A percentile compares a stretch with the other conserved stretches of the same genome.
These are phyloP conservation scores for Xiphydria camelus DNA, from an alignment of 2,888 invertebrate species.

Conservation along the genomic window DNA sequence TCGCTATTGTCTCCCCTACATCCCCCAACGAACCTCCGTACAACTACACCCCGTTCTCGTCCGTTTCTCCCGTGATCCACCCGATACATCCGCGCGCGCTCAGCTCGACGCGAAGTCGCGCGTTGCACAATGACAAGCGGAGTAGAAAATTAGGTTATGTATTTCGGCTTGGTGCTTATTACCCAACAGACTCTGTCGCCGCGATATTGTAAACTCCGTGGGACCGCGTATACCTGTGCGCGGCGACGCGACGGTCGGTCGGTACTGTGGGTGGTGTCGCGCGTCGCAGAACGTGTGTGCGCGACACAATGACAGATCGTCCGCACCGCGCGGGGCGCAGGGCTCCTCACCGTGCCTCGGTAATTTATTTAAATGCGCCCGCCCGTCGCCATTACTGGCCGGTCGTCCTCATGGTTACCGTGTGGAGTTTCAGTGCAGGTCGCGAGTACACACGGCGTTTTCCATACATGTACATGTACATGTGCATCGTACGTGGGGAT, in stretches of 20 bases:
- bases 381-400: not conserved
- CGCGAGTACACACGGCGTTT: no score
- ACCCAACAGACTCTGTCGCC: not conserved
- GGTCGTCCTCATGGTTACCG: not conserved
- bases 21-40: no score
- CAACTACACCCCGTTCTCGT: no score
- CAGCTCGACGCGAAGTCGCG: no score
- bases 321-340: conserved; percentile 18
- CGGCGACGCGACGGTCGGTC: not conserved
- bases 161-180: not conserved
- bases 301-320: conserved; percentile 32
- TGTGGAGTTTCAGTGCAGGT: no score
- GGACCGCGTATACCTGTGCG: not conserved
- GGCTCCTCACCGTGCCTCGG: conserved; percentile 24
- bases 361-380: conserved; percentile 30
- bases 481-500: no score
- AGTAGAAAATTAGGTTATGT: not conserved
- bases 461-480: no score
- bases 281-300: no score
- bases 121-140: no score
- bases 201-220: not conserved
- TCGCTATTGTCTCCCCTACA: no score
- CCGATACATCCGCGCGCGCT: no score
- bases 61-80: no score
- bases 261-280: not conserved